Conservation (phyloP, 2,888 invertebrate genomes). For the Pimpla rufipes region DNA sequence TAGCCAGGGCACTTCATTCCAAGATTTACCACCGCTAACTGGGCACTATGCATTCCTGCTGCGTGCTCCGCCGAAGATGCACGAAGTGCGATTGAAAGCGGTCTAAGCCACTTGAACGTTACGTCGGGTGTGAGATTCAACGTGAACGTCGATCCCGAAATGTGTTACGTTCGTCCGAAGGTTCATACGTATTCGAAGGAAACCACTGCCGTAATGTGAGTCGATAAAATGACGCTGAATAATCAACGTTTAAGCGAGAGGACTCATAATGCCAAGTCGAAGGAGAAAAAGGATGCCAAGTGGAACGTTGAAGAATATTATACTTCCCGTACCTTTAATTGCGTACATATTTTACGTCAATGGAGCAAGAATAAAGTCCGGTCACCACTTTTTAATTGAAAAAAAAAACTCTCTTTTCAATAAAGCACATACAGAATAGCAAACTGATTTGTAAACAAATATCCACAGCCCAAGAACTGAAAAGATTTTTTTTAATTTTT, state of each 20-base stretch:
- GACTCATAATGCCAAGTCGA: not conserved
- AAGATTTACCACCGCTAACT: constrained; percentile 90
- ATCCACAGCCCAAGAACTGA: too few species aligned
- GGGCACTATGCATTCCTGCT: constrained; percentile 90
- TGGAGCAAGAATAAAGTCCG: too few species aligned
- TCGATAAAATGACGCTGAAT: constrained; percentile 35
- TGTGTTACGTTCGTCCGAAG: constrained; percentile 87
- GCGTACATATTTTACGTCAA: too few species aligned
- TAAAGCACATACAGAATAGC: too few species aligned
- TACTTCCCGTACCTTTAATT: too few species aligned
- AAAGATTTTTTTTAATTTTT: too few species aligned
- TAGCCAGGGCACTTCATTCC: constrained; percentile 92
- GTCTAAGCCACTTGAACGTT: constrained; percentile 88
- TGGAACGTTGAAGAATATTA: too few species aligned
- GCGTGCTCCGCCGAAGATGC: constrained; percentile 88
- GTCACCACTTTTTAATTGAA: too few species aligned
- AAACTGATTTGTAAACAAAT: too few species aligned
- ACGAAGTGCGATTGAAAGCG: constrained; percentile 87
- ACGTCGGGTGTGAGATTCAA: constrained; percentile 87
- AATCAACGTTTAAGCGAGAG: not conserved
- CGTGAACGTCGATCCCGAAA: constrained; percentile 87
- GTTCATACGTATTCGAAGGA: constrained; percentile 83
- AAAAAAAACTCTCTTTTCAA: too few species aligned
- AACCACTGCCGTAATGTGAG: constrained; percentile 86
- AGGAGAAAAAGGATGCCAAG: not conserved